These are phyloP conservation scores for Danaus melanippus DNA, from an alignment of 1,140 invertebrate genomes.

Conservation along the genomic window DNA sequence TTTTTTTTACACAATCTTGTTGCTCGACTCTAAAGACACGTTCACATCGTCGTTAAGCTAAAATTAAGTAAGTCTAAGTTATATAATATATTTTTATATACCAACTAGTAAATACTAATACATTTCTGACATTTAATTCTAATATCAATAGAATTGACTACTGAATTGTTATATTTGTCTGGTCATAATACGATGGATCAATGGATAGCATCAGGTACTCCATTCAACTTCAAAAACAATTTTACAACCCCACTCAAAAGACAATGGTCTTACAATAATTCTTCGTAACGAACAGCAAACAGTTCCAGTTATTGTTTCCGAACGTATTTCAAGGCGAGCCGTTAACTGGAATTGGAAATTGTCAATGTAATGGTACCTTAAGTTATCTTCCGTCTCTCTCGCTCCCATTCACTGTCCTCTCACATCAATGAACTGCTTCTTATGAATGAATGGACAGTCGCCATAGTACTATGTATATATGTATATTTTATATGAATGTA, in stretches of 20 bases:
- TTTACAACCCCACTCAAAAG: constrained; percentile 11
- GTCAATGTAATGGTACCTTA: constrained; percentile 49
- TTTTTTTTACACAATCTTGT: constrained; percentile 71
- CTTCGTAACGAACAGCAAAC: constrained; percentile 23
- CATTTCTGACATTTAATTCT: no score
- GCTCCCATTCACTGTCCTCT: constrained; percentile 62
- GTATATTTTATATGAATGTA: constrained; percentile 31
- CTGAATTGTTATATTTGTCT: no score
- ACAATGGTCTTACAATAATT: constrained; percentile 25
- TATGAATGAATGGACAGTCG: constrained; percentile 68
- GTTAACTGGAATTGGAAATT: constrained; percentile 46
- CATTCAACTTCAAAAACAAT: background rate
- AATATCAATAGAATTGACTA: no score
- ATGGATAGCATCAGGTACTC: no score
- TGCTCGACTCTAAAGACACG: constrained; percentile 55
- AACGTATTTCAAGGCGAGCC: constrained; percentile 51
- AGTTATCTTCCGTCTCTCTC: constrained; percentile 43
- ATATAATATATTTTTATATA: no score
- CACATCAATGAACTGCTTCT: constrained; percentile 67
- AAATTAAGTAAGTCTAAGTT: constrained; percentile 14
- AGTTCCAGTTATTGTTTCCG: constrained; percentile 45
- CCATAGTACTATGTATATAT: constrained; percentile 63
- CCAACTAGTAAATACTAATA: no score
- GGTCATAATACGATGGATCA: no score
- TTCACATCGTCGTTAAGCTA: constrained; percentile 33